Evolutionary conservation across 2,797 vertebrate species (phyloP).

Genomic region (Acanthiza pusilla): DNA sequence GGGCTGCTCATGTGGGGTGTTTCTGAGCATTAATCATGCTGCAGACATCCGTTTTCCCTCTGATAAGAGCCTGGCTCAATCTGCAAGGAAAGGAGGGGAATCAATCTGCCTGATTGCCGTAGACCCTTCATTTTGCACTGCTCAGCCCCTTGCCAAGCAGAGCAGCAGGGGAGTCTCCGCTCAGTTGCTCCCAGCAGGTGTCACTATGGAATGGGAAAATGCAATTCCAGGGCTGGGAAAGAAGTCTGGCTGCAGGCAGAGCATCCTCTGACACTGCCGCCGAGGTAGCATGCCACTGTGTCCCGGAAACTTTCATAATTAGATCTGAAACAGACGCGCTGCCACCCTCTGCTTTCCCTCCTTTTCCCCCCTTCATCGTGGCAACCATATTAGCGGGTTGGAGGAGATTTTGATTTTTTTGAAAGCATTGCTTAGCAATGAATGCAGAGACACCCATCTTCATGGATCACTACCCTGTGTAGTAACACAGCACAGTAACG

Average conservation of each 20-base stretch:
- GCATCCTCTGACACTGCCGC: not conserved
- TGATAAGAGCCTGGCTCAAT: not conserved
- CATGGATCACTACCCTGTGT: conserved; percentile 4
- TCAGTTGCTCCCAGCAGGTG: conserved; percentile 67
- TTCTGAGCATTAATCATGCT: not conserved
- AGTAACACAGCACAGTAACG: not conserved
- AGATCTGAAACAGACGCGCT: not conserved
- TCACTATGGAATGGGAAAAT: conserved; percentile 67
- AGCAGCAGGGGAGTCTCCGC: not conserved
- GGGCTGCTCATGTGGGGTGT: not conserved
- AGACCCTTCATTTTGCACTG: not conserved
- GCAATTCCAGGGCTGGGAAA: not conserved
- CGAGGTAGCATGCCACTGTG: not conserved
- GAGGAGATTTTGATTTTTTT: not conserved
- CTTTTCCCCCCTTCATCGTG: rapidly evolving
- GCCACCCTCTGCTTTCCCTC: not conserved
- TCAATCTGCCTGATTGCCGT: not conserved
- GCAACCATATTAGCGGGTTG: rapidly evolving
- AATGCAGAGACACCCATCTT: not conserved
- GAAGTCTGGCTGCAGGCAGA: not conserved
- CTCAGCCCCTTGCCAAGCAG: not conserved
- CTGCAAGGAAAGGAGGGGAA: not conserved
- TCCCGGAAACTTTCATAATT: not conserved
- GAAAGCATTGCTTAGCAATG: not conserved
- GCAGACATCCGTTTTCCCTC: not conserved